A percentile compares a stretch with the other conserved stretches of the same genome.
Conservation (phyloP, 2,113 vertebrate genomes). For the Murina feae region DNA sequence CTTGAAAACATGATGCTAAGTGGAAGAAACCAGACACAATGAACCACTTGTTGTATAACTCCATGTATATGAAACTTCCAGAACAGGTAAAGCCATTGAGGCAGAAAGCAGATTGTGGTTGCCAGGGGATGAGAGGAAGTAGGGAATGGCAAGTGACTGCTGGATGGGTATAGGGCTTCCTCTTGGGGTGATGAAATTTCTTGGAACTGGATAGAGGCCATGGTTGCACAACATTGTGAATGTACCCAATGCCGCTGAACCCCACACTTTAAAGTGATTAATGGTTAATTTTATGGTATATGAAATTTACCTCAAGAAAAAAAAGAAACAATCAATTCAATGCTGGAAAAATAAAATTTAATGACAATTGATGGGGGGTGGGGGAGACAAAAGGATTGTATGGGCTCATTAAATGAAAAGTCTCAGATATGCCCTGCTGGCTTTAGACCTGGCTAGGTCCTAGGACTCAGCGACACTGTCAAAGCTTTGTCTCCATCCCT, state of each 20-base stretch:
- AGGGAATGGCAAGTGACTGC: background rate
- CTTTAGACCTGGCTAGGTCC: background rate
- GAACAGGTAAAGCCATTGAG: background rate
- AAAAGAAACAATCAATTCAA: background rate
- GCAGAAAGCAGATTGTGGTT: background rate
- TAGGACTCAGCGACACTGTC: background rate
- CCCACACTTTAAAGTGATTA: background rate
- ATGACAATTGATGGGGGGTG: background rate
- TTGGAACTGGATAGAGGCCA: background rate
- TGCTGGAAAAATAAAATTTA: slow-evolving; percentile 1
- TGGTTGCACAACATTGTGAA: background rate
- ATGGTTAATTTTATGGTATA: background rate
- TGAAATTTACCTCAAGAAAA: background rate
- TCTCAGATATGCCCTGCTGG: background rate
- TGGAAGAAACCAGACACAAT: background rate
- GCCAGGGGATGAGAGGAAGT: background rate
- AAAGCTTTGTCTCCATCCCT: background rate
- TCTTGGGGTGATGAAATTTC: background rate
- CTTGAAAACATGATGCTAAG: background rate
- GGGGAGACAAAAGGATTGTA: background rate
- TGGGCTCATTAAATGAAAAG: background rate
- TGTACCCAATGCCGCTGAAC: background rate
- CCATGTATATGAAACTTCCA: background rate
- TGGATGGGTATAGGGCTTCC: background rate
- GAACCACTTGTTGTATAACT: background rate